Evolutionary conservation across 2,113 vertebrate species (phyloP).

Genomic region (Lynx canadensis): DNA sequence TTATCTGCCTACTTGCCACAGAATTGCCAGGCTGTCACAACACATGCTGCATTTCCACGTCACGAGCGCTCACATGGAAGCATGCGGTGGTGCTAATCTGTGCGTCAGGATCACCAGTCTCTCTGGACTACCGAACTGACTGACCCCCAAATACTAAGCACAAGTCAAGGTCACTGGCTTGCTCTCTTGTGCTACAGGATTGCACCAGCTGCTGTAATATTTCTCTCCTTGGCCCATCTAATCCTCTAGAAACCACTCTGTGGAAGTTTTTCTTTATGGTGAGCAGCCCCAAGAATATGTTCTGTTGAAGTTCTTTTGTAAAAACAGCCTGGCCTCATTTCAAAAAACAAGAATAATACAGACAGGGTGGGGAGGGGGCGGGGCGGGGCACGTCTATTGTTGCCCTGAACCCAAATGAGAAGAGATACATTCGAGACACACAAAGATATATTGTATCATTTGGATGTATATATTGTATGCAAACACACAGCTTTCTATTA

Average conservation of each 20-base stretch:
- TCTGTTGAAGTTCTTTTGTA: neutral
- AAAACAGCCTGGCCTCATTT: slow-evolving; percentile 2
- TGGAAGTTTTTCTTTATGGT: neutral
- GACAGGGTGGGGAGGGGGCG: neutral
- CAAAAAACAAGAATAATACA: neutral
- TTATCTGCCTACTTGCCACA: no score
- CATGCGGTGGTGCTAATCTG: neutral
- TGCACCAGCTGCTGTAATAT: neutral
- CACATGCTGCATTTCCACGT: neutral
- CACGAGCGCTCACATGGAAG: neutral
- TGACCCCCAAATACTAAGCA: neutral
- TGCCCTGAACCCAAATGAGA: neutral
- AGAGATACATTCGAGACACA: neutral
- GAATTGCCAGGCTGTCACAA: neutral
- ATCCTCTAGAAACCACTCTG: neutral
- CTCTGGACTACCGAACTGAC: neutral
- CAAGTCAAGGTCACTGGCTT: neutral
- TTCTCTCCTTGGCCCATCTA: neutral
- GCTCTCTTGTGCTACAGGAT: neutral
- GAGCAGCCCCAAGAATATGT: neutral
- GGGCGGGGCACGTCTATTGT: neutral
- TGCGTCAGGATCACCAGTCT: neutral
- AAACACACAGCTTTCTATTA: neutral
- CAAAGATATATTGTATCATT: neutral
- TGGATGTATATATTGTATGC: neutral